A percentile compares a stretch with the other conserved stretches of the same genome.
phyloP scores from a whole-genome alignment of 2,113 vertebrate species.

The Myrmecobius fasciatus region DNA sequence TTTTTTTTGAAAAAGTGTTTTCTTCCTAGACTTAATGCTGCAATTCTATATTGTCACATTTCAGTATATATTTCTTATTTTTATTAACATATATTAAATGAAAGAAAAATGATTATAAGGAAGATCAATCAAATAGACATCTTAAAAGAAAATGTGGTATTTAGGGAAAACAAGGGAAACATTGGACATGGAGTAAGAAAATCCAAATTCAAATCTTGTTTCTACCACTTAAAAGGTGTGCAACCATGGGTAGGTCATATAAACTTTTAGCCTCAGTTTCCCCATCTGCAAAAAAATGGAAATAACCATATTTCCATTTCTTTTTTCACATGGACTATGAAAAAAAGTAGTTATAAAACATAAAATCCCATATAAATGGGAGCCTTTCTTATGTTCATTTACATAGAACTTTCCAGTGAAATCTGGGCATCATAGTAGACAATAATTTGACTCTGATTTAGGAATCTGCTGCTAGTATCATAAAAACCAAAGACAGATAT shows the following conservation, averaged over 20 bases:
- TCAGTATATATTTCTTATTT: not conserved
- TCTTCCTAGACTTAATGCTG: not conserved
- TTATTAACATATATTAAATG: not conserved
- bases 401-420: not conserved
- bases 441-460: not conserved
- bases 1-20: not conserved
- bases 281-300: not conserved
- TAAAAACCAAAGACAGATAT: constrained; percentile 27
- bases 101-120: not conserved
- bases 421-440: not conserved
- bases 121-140: not conserved
- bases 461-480: constrained; percentile 37
- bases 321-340: not conserved
- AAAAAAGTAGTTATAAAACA: not conserved
- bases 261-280: not conserved
- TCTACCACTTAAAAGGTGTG: not conserved
- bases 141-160: not conserved
- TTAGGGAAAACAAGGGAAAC: not conserved
- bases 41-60: not conserved
- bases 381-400: not conserved
- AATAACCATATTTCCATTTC: not conserved
- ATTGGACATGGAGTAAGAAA: not conserved
- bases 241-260: not conserved
- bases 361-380: not conserved
- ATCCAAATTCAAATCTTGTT: not conserved